phyloP scores from a whole-genome alignment of 2,888 invertebrate genomes.

The Drosophila quinaria region DNA sequence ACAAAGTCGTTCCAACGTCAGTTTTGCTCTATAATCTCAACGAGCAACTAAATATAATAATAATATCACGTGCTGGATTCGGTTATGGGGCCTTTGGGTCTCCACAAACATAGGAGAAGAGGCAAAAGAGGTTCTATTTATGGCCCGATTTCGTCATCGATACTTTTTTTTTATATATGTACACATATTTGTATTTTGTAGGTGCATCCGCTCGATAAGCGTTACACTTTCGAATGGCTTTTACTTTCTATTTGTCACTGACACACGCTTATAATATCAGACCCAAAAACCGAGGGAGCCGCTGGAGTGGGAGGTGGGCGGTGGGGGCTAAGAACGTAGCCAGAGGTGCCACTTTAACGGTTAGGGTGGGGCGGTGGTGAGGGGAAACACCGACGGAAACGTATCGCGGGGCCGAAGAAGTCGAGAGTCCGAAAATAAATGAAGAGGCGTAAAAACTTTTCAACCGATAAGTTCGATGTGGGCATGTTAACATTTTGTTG shows the following conservation, averaged over 20 bases:
- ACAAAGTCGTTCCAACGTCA: conserved; percentile 1
- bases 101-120: conserved; percentile 7
- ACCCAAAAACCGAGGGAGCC: not conserved
- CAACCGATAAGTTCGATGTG: conserved; percentile 69
- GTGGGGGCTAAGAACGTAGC: conserved; percentile 1
- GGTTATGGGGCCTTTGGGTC: not conserved
- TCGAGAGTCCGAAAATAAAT: conserved; percentile 59
- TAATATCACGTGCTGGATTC: conserved; percentile 46
- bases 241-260: conserved; percentile 66
- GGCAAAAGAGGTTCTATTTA: conserved; percentile 45
- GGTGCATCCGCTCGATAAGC: conserved; percentile 63
- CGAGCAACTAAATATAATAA: conserved; percentile 21
- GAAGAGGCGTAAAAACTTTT: conserved; percentile 71
- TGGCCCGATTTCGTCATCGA: conserved; percentile 64
- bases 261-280: conserved; percentile 49
- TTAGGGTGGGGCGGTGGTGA: not conserved
- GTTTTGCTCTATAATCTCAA: conserved; percentile 2
- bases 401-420: conserved; percentile 27
- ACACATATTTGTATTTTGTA: conserved; percentile 16
- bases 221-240: conserved; percentile 45
- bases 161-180: conserved; percentile 34
- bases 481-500: conserved; percentile 63
- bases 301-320: not conserved
- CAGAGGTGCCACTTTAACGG: conserved; percentile 1
- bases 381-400: conserved; percentile 20